Evolutionary conservation across 2,113 vertebrate genomes (phyloP).

Genomic region (Epinephelus fuscoguttatus): DNA sequence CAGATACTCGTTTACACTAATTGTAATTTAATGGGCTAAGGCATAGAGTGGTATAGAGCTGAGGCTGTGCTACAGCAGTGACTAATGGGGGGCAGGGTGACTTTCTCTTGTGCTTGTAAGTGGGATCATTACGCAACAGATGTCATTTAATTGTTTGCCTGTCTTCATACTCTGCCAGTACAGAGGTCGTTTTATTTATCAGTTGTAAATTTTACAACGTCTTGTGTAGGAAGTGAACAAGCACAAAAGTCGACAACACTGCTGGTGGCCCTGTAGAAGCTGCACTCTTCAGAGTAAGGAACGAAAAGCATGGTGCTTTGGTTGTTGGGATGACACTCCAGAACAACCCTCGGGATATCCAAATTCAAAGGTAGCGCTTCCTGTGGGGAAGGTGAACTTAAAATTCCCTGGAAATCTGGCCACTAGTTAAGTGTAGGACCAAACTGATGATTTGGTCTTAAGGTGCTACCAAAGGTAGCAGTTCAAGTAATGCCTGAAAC

Average conservation of each 20-base stretch:
- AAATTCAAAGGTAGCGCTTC: background rate
- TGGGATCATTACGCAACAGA: constrained; percentile 50
- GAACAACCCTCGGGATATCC: background rate
- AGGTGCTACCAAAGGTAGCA: too few relatives aligned
- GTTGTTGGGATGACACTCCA: background rate
- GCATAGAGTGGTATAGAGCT: background rate
- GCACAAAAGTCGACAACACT: constrained; percentile 5
- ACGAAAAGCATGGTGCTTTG: background rate
- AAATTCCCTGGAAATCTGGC: background rate
- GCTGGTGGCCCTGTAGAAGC: background rate
- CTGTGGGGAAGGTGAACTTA: background rate
- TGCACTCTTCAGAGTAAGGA: background rate
- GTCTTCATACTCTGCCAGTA: constrained; percentile 33
- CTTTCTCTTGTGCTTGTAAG: constrained; percentile 34
- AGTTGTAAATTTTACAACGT: constrained; percentile 33
- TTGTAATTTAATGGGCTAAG: constrained; percentile 31
- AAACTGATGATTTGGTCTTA: background rate
- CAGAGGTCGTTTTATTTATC: constrained; percentile 63
- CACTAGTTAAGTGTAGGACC: background rate
- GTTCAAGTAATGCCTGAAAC: background rate
- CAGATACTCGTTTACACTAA: constrained; percentile 15
- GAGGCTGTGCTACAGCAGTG: constrained; percentile 15
- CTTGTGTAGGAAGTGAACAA: constrained; percentile 27
- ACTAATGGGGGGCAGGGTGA: constrained; percentile 10
- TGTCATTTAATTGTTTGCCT: constrained; percentile 45